Percentiles rank a stretch among this genome's conserved stretches.
Evolutionary conservation across 2,888 invertebrate species (phyloP).

Genomic region (Drosophila fulvimacula): DNA sequence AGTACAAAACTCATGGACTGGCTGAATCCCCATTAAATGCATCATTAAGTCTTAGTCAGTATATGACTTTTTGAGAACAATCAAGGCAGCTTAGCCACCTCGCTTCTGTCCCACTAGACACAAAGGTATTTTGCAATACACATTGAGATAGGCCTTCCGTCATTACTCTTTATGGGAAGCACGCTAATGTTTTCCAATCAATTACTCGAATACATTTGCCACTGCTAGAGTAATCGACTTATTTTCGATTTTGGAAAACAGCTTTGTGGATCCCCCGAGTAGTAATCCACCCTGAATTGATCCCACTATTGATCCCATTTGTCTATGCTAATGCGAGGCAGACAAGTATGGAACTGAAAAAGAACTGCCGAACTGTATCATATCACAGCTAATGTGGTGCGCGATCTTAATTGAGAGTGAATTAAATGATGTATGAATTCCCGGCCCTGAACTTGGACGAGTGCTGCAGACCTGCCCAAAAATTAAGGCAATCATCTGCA

Average conservation of each 20-base stretch:
- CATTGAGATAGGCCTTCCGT: not conserved
- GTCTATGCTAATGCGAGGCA: not conserved
- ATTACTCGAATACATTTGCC: constrained; percentile 1
- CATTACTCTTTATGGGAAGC: not conserved
- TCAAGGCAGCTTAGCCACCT: too few species aligned
- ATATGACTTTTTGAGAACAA: too few species aligned
- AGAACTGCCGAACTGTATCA: constrained; percentile 23
- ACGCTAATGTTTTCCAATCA: not conserved
- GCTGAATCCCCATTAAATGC: too few species aligned
- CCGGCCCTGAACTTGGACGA: constrained; percentile 56
- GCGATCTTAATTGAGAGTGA: constrained; percentile 34
- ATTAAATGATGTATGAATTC: constrained; percentile 51
- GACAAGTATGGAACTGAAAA: constrained; percentile 8
- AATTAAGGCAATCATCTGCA: constrained; percentile 39
- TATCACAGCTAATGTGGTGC: constrained; percentile 30
- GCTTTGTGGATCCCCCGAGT: constrained; percentile 15
- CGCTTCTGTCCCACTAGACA: not conserved
- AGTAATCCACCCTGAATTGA: constrained; percentile 7
- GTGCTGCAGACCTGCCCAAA: constrained; percentile 22
- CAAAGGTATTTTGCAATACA: too few species aligned
- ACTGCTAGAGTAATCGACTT: not conserved
- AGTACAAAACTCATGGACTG: too few species aligned
- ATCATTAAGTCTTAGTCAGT: too few species aligned
- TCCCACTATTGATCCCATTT: constrained; percentile 8
- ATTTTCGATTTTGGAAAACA: constrained; percentile 14